These are phyloP conservation scores for Malurus elegans DNA, from an alignment of 2,113 vertebrate genomes.

Conservation along the genomic window DNA sequence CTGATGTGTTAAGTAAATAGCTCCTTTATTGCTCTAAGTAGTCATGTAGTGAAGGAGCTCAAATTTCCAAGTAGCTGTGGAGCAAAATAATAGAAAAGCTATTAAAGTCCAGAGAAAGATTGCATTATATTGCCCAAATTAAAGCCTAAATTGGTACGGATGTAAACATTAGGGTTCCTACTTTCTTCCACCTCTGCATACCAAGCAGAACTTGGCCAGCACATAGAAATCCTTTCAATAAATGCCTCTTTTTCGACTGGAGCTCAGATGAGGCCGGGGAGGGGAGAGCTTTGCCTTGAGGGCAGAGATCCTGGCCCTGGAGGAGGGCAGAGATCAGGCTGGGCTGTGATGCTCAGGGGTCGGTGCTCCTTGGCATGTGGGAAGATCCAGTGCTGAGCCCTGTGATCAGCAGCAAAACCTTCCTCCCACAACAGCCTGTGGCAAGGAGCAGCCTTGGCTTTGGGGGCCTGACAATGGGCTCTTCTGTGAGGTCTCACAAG, in stretches of 20 bases:
- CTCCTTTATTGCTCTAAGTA: not conserved
- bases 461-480: not conserved
- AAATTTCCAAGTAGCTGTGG: not conserved
- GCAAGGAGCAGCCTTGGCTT: not conserved
- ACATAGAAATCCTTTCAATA: not conserved
- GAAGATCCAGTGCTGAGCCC: not conserved
- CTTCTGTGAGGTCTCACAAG: not conserved
- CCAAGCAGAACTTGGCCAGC: not conserved
- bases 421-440: not conserved
- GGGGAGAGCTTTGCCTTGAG: not conserved
- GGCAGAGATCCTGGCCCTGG: not conserved
- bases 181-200: not conserved
- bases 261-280: not conserved
- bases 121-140: conserved; percentile 8
- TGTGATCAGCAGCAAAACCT: not conserved
- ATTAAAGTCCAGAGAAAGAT: conserved; percentile 14
- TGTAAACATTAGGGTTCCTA: not conserved
- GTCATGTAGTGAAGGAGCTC: conserved; percentile 2
- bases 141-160: not conserved
- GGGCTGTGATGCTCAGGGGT: not conserved
- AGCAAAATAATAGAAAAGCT: conserved; percentile 34
- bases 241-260: not conserved
- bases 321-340: not conserved
- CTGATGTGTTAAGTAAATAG: not conserved
- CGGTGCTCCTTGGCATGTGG: not conserved